phyloP scores from a whole-genome alignment of 1,140 invertebrate species.

The Drosophila subpulchrella region DNA sequence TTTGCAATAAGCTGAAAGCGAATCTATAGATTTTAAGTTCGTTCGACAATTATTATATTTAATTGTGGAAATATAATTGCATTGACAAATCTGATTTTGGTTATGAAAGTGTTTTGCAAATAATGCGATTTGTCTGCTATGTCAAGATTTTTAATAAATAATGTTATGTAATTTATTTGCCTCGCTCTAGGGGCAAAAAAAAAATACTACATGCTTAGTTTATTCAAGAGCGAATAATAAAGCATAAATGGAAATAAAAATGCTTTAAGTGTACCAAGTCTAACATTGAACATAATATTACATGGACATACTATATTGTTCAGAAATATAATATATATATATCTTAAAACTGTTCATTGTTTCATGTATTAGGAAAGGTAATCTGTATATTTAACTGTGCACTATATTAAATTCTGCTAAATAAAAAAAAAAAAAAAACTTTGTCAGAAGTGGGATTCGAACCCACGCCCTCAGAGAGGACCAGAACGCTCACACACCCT shows the following conservation, averaged over 20 bases:
- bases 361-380: too few species aligned
- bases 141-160: neutral
- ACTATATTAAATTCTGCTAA: too few species aligned
- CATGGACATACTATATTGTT: too few species aligned
- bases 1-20: neutral
- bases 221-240: too few species aligned
- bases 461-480: slow-evolving; percentile 94
- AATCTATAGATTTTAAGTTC: neutral
- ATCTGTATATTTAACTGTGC: too few species aligned
- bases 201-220: too few species aligned
- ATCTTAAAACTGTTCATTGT: too few species aligned
- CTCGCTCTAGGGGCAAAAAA: too few species aligned
- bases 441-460: slow-evolving; percentile 95
- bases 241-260: too few species aligned
- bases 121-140: neutral
- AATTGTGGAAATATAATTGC: slow-evolving; percentile 6
- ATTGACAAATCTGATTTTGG: neutral
- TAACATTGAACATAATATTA: too few species aligned
- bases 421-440: slow-evolving; percentile 85
- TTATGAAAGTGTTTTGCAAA: neutral
- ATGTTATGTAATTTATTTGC: neutral
- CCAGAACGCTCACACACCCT: slow-evolving; percentile 87
- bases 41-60: slow-evolving; percentile 4
- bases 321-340: too few species aligned
- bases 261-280: too few species aligned